Base-by-base conservation (phyloP, 2,888 invertebrate genomes). In the Sycophila texana region DNA sequence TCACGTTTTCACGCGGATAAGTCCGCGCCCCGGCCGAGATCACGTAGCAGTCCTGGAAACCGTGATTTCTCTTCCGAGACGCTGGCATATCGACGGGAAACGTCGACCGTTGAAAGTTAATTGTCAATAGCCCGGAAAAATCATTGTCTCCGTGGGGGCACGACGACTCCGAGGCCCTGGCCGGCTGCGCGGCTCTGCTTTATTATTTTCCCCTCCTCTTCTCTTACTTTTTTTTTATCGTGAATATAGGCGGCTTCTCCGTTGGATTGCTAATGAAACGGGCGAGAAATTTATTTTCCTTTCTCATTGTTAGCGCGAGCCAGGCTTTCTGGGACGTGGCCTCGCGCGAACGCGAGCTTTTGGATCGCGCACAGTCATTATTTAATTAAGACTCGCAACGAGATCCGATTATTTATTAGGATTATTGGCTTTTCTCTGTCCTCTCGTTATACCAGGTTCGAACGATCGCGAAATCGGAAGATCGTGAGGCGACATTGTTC, bases 21-120 rank as follows among this genome's bases (percentile, higher is more conserved):
- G 79, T 78, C 79, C 82, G 74, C 79, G 76, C 79, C 74, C 78
- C 76, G 79, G 78, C 75, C 74, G 82, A 81, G 81, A 85, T 84
- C 84, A 84, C 84, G 83, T 84, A 82, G 82, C 73, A 70, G 80
- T 82, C 80, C 78, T 80, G 79, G 81, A 83, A 83, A 77, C 84
- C 79, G 84, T 84, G 85, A 85, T 85, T 85, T 84, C 83, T 84
- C 83, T 81, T 76, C 75, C 53, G 55, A 39, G 61, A 7, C 58
- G 22, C 61, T 26, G 76, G 77, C 74, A 74, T 74, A 77, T 74
- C 72, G 67, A 67, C 71, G 77, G 53, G 12, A 39, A 39, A 57
- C 58, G n/a, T n/a, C 16, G 47, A 51, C 57, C 65, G 74, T 61
- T 71, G 73, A 81, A 81, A 81, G 70, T 81, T 81, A 81, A 81